Conservation (phyloP, 2,888 invertebrate genomes). For the Tiliacea citrago region DNA sequence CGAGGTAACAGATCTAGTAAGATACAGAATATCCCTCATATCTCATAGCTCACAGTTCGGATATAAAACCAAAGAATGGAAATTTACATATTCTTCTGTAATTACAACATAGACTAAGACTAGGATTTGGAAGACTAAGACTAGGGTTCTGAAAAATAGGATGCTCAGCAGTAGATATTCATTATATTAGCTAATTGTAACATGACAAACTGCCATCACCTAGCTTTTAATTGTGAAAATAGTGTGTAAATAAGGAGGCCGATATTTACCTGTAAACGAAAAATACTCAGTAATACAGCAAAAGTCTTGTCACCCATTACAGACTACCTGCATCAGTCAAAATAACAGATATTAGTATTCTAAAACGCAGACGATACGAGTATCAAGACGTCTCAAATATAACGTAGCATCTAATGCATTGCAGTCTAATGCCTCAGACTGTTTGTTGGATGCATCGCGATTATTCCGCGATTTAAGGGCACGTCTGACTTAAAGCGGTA, state of each 20-base stretch:
- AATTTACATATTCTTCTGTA: background rate
- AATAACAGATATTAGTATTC: slow-evolving; percentile 57
- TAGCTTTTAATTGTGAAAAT: background rate
- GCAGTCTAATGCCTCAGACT: slow-evolving; percentile 60
- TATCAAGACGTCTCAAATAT: slow-evolving; percentile 56
- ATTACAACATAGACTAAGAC: too few relatives aligned
- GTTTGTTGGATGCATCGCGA: slow-evolving; percentile 78
- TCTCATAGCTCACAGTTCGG: background rate
- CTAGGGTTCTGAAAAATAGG: background rate
- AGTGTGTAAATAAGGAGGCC: background rate
- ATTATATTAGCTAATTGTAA: too few relatives aligned
- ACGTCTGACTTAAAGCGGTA: slow-evolving; percentile 22
- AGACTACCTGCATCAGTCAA: slow-evolving; percentile 32
- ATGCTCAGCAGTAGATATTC: background rate
- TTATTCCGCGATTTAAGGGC: slow-evolving; percentile 81
- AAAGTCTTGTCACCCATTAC: slow-evolving; percentile 1
- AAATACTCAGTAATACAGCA: background rate
- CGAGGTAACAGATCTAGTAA: background rate
- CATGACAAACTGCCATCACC: too few relatives aligned
- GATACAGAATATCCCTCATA: background rate
- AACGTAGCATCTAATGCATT: slow-evolving; percentile 63
- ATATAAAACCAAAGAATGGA: background rate
- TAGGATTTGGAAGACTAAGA: too few relatives aligned
- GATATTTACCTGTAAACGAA: background rate
- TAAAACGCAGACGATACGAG: slow-evolving; percentile 50